Evolutionary conservation across 2,113 vertebrate genomes (phyloP).

Genomic region (Orcinus orca): DNA sequence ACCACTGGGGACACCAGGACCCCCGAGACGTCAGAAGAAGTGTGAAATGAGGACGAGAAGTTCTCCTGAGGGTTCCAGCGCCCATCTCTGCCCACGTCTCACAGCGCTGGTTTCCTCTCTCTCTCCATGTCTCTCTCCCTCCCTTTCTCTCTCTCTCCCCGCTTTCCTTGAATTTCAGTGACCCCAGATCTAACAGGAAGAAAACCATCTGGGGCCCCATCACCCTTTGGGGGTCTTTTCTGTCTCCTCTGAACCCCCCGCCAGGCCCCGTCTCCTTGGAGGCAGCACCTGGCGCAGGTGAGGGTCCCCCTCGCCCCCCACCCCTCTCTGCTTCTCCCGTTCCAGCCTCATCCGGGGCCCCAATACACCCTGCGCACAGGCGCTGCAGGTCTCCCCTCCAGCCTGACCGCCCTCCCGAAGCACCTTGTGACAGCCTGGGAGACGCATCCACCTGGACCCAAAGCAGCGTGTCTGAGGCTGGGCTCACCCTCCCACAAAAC

Average conservation of each 20-base stretch:
- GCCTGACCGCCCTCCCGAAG: not conserved
- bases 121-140: not conserved
- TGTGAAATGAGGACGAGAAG: not conserved
- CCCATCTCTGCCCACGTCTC: not conserved
- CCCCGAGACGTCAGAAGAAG: not conserved
- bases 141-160: not conserved
- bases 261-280: not conserved
- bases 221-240: not conserved
- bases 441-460: not conserved
- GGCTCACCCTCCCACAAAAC: not conserved
- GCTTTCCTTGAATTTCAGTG: not conserved
- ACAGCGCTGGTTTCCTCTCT: not conserved
- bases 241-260: too few relatives aligned
- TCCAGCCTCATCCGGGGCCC: not conserved
- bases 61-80: not conserved
- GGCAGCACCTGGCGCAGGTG: fast-evolving
- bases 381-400: not conserved
- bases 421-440: not conserved
- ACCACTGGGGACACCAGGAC: fast-evolving
- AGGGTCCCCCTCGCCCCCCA: not conserved
- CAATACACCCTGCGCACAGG: fast-evolving
- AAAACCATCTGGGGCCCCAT: too few relatives aligned
- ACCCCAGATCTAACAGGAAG: not conserved
- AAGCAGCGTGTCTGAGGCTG: not conserved
- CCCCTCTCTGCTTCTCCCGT: not conserved